These are phyloP conservation scores for Mormyrus iriodes DNA, from an alignment of 2,113 vertebrate species.

Conservation along the genomic window DNA sequence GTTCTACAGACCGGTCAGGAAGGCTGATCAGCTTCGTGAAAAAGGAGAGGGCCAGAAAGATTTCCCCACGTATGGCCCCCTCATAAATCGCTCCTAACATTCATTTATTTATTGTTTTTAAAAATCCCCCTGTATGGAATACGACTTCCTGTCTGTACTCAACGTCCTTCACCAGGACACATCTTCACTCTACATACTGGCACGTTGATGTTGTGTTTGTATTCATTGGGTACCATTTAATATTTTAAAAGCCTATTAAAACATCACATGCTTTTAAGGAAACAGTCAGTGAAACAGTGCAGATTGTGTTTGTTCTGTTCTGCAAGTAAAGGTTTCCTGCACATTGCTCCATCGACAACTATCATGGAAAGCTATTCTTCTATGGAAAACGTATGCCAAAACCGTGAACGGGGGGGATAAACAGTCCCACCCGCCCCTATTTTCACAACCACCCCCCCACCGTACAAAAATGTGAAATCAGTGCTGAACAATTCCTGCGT, in stretches of 20 bases:
- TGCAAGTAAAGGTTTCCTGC: neutral
- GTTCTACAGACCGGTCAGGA: neutral
- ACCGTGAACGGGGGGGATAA: constrained; percentile 16
- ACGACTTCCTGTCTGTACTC: neutral
- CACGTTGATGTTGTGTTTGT: neutral
- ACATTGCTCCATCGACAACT: neutral
- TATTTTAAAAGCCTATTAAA: neutral
- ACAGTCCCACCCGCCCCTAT: constrained; percentile 18
- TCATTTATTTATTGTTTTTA: constrained; percentile 16
- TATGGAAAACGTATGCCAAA: constrained; percentile 4
- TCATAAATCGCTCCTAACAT: neutral
- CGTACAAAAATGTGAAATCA: neutral
- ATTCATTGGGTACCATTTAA: neutral
- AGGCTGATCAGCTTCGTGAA: neutral
- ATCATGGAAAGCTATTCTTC: neutral
- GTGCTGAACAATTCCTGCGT: neutral
- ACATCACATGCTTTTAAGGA: neutral
- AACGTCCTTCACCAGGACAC: neutral
- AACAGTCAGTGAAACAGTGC: neutral
- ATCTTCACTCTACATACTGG: neutral
- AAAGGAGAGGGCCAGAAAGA: neutral
- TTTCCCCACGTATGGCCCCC: neutral
- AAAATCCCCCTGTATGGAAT: constrained; percentile 2
- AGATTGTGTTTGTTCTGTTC: neutral
- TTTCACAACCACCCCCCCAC: neutral